Percentiles rank a stretch among this genome's conserved stretches.
phyloP scores from a whole-genome alignment of 2,113 vertebrate genomes.

The Myiozetetes cayanensis region DNA sequence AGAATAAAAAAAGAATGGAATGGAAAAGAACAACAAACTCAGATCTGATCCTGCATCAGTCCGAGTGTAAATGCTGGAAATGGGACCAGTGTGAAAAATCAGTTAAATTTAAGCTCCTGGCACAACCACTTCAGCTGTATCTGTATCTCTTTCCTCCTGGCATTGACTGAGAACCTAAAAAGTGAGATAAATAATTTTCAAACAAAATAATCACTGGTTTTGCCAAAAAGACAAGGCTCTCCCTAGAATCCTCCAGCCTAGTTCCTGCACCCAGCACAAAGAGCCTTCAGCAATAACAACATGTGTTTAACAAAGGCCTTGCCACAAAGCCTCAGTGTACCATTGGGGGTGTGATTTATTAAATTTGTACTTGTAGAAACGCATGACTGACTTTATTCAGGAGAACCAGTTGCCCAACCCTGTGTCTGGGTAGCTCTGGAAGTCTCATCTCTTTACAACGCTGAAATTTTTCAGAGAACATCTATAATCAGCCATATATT shows the following conservation, averaged over 20 bases:
- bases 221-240: neutral
- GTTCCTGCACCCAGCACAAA: neutral
- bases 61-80: neutral
- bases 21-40: neutral
- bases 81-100: neutral
- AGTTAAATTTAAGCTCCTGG: neutral
- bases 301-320: neutral
- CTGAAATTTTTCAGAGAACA: neutral
- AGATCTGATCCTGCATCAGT: neutral
- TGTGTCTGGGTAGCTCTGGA: neutral
- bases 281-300: neutral
- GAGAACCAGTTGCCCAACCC: constrained; percentile 25
- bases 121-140: neutral
- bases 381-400: constrained; percentile 29
- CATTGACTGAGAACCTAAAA: neutral
- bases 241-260: neutral
- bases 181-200: neutral
- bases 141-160: neutral
- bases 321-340: neutral
- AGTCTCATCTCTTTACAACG: rapidly evolving
- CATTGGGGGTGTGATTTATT: neutral
- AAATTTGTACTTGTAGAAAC: neutral
- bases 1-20: neutral
- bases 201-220: neutral
- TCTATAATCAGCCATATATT: neutral